Evolutionary conservation across 2,797 vertebrate genomes (phyloP).

Genomic region (Hephaestus fuliginosus): DNA sequence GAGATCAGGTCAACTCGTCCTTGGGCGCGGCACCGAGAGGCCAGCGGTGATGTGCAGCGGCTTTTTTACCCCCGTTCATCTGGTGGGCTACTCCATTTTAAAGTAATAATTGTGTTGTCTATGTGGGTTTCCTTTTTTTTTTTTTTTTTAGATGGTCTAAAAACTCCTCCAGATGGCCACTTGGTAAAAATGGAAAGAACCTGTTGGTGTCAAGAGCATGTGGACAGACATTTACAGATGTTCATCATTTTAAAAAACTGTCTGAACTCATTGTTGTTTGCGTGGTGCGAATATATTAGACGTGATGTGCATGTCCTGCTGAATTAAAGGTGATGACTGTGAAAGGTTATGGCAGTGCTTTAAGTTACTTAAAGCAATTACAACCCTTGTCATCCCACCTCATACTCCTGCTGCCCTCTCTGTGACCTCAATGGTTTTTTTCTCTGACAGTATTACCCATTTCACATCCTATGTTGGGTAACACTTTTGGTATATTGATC

Average conservation of each 20-base stretch:
- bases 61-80: slow-evolving; percentile 2
- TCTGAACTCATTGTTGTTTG: not conserved
- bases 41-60: not conserved
- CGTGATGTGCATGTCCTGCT: not conserved
- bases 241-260: not conserved
- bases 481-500: not conserved
- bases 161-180: not conserved
- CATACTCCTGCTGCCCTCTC: slow-evolving; percentile 4
- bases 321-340: slow-evolving; percentile 27
- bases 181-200: not conserved
- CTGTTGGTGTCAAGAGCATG: too few species aligned
- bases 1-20: slow-evolving; percentile 36
- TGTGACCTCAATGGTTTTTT: slow-evolving; percentile 29
- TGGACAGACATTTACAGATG: not conserved
- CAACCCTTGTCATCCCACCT: not conserved
- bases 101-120: not conserved
- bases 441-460: slow-evolving; percentile 28
- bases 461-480: slow-evolving; percentile 19
- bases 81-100: not conserved
- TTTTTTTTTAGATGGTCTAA: not conserved
- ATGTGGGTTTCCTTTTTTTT: too few species aligned
- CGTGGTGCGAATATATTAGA: not conserved
- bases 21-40: slow-evolving; percentile 13
- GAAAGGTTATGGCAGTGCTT: slow-evolving; percentile 7
- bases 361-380: slow-evolving; percentile 22